Evolutionary conservation across 2,113 vertebrate genomes (phyloP).

Genomic region (Fulica atra): DNA sequence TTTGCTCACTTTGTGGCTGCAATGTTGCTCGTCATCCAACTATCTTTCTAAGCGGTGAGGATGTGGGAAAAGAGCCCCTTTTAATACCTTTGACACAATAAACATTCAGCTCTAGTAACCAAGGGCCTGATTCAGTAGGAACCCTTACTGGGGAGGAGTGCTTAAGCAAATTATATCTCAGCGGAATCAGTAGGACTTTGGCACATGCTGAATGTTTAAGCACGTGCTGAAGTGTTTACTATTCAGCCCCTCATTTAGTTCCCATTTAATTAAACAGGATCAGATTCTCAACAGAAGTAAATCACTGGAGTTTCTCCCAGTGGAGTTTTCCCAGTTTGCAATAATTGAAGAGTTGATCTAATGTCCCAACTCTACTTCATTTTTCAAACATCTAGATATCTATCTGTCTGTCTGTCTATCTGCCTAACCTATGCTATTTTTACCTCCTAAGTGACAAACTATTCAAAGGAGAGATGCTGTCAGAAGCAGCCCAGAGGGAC

Average conservation of each 20-base stretch:
- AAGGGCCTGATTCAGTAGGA: neutral
- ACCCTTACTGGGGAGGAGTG: neutral
- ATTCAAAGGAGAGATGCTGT: slow-evolving; percentile 28
- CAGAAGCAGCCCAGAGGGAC: slow-evolving; percentile 60
- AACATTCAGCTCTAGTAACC: neutral
- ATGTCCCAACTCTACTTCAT: neutral
- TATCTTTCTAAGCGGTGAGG: neutral
- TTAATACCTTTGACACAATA: neutral
- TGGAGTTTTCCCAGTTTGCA: slow-evolving; percentile 19
- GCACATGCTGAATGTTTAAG: slow-evolving; percentile 51
- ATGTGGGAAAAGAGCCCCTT: neutral
- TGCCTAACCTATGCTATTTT: neutral
- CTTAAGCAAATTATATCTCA: slow-evolving; percentile 53
- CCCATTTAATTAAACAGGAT: slow-evolving; percentile 62
- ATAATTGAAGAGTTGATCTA: slow-evolving; percentile 22
- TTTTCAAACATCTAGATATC: neutral
- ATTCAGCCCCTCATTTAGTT: slow-evolving; percentile 38
- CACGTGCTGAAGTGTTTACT: slow-evolving; percentile 59
- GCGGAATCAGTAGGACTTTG: slow-evolving; percentile 40
- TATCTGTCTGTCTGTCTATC: neutral
- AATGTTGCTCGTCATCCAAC: neutral
- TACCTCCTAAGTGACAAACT: slow-evolving; percentile 29
- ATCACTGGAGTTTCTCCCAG: slow-evolving; percentile 37
- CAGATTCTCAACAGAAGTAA: slow-evolving; percentile 25
- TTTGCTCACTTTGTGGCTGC: neutral